Evolutionary conservation across 2,797 vertebrate species (phyloP).

Genomic region (Clarias laeviceps): DNA sequence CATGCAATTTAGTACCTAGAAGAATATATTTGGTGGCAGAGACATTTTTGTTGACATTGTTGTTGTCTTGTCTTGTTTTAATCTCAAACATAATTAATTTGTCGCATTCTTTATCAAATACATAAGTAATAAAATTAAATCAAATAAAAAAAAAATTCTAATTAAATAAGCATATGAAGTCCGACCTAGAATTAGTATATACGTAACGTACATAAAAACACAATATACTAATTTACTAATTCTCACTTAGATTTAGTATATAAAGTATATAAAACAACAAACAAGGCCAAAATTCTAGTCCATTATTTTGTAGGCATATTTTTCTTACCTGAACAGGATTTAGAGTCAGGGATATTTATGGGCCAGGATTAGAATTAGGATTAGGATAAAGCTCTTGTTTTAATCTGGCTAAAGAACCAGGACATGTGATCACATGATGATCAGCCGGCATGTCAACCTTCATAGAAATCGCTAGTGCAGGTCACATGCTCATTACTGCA

Average conservation of each 20-base stretch:
- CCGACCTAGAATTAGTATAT: too few relatives aligned
- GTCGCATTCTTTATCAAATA: background rate
- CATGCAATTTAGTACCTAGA: background rate
- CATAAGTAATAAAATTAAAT: too few relatives aligned
- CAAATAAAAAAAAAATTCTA: background rate
- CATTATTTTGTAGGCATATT: slow-evolving; percentile 59
- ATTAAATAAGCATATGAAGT: background rate
- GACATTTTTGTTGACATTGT: background rate
- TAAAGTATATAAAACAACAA: background rate
- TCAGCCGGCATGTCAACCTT: background rate
- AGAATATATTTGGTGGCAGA: background rate
- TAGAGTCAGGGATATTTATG: slow-evolving; percentile 58
- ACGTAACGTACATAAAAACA: too few relatives aligned
- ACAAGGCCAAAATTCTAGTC: background rate
- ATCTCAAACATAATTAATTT: background rate
- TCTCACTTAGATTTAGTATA: too few relatives aligned
- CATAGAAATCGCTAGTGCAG: background rate
- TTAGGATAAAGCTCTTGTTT: slow-evolving; percentile 47
- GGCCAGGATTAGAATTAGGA: slow-evolving; percentile 25
- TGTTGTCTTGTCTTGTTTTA: background rate
- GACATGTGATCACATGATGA: slow-evolving; percentile 37
- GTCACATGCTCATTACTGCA: slow-evolving; percentile 1
- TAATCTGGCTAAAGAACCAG: slow-evolving; percentile 51
- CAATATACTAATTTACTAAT: too few relatives aligned
- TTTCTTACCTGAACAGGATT: slow-evolving; percentile 51